Conservation (phyloP, 2,113 vertebrate species). For the Percina caprodes region DNA sequence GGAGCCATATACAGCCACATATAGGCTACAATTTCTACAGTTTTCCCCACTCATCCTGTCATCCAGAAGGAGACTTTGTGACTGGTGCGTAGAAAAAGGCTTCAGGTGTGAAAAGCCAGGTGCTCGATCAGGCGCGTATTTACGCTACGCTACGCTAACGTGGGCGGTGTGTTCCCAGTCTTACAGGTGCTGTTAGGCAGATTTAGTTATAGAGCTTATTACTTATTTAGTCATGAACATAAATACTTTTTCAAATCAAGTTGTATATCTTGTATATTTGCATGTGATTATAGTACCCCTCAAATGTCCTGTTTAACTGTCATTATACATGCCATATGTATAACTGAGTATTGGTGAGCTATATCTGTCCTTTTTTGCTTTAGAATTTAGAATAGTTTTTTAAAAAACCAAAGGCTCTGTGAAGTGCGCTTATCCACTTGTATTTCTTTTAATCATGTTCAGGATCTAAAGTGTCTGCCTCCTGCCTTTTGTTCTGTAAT, state of each 20-base stretch:
- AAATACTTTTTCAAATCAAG: neutral
- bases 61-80: too few relatives aligned
- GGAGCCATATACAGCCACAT: too few relatives aligned
- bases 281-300: neutral
- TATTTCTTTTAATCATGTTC: constrained; percentile 59
- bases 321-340: neutral
- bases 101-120: too few relatives aligned
- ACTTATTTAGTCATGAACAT: neutral
- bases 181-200: neutral
- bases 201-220: neutral
- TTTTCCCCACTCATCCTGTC: too few relatives aligned
- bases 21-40: too few relatives aligned
- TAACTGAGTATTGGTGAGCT: neutral
- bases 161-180: too few relatives aligned
- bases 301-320: neutral
- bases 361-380: neutral
- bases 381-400: too few relatives aligned
- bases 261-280: neutral
- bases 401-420: constrained; percentile 2
- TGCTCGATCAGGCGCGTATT: too few relatives aligned
- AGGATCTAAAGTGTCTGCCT: constrained; percentile 41
- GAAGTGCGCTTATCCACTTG: constrained; percentile 29
- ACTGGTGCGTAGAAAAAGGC: too few relatives aligned
- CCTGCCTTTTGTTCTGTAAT: constrained; percentile 75
- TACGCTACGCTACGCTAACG: too few relatives aligned